phyloP scores from a whole-genome alignment of 2,797 vertebrate genomes.

The Coregonus suidteri region DNA sequence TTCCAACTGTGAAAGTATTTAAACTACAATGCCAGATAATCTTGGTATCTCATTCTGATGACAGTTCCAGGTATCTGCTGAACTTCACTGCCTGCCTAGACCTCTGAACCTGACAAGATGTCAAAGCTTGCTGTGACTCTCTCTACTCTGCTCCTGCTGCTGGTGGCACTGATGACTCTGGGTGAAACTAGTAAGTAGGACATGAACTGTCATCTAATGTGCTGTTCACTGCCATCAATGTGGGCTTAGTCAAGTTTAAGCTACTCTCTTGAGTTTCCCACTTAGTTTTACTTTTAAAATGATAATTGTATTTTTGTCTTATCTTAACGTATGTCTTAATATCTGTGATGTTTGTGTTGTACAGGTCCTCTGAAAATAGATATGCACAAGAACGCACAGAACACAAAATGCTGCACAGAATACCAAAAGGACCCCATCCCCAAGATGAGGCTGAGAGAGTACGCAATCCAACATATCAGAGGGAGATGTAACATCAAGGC shows the following conservation, averaged over 20 bases:
- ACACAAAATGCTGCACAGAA: conserved; percentile 22
- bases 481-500: conserved; percentile 13
- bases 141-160: conserved; percentile 25
- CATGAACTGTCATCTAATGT: too few species aligned
- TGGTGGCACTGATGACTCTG: conserved; percentile 43
- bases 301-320: background rate
- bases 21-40: conserved; percentile 21
- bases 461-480: background rate
- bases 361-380: conserved; percentile 27
- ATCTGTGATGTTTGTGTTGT: conserved; percentile 24
- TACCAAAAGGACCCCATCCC: background rate
- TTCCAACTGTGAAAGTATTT: conserved; percentile 35
- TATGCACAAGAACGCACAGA: conserved; percentile 50
- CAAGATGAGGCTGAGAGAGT: conserved; percentile 44
- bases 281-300: background rate
- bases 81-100: background rate
- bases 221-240: too few species aligned
- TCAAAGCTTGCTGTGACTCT: conserved; percentile 33
- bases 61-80: background rate
- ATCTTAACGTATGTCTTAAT: background rate
- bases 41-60: background rate
- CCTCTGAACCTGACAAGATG: conserved; percentile 40
- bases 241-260: background rate
- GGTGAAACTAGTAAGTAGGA: too few species aligned
- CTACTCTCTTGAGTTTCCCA: background rate